Base-by-base conservation (phyloP, 2,888 invertebrate genomes). In the Eledona agricola region DNA sequence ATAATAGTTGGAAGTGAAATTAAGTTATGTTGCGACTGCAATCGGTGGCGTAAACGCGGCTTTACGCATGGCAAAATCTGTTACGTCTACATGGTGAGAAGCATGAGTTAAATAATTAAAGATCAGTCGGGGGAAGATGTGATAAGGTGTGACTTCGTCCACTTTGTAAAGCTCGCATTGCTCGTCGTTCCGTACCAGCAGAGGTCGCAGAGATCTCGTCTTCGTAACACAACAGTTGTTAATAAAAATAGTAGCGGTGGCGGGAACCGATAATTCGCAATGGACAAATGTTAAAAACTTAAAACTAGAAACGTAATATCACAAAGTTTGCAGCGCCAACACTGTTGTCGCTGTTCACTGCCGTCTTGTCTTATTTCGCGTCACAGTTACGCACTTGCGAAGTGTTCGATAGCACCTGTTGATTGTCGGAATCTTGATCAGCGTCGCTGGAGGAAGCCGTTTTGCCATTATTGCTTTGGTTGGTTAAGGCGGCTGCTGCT, bases 401-500 rank as follows among this genome's bases (percentile, higher is more conserved):
- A 22, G 7, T 45, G 47, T 46, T 38, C 16, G 43, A 49, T 26
- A 54, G 42, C 34, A 49, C 43, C 26, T 38, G 31, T 7, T 19
- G 42, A 12, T 31, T 42, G 6, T 20, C 11, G 9, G 38, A 37
- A 10, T 42, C 42, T 9, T 40, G 12, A 6, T 32, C 50, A 15
- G 42, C 49, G 23, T 49, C 43, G 7, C 43, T 28, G 31, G 26
- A 26, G 15, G 32, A 53, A 22, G 26, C 20, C 22, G 26, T 28
- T 16, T 47, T 52, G 20, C 43, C 34, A 11, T 13, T 32, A 42
- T 40, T 50, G 28, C 40, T 32, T 37, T 51, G 51, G 37, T 37
- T 54, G 46, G 42, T 51, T 43, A 46, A 38, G 49, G 56, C 49
- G 23, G 60, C 53, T 28, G 63, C 62, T 13, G 65, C 62, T 51